Evolutionary conservation across 2,113 vertebrate species (phyloP).

Genomic region (Apodemus sylvaticus): DNA sequence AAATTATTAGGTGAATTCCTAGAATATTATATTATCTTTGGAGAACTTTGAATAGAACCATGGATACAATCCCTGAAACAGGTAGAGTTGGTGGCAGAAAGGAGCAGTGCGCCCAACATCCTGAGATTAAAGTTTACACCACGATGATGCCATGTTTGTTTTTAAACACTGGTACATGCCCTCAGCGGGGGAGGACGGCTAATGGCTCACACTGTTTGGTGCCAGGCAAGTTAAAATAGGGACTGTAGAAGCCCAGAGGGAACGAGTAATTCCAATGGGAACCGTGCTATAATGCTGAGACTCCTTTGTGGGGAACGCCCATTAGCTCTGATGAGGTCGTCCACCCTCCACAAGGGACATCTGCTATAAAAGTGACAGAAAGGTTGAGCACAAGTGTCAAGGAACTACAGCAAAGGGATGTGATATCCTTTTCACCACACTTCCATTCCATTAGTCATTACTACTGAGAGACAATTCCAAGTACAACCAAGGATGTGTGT

Average conservation of each 20-base stretch:
- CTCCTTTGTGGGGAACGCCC: not conserved
- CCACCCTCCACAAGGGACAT: not conserved
- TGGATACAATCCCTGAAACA: not conserved
- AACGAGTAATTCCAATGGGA: not conserved
- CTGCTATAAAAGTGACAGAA: not conserved
- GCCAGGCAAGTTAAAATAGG: constrained; percentile 24
- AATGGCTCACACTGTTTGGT: not conserved
- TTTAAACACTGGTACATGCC: not conserved
- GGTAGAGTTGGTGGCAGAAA: not conserved
- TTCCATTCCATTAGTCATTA: not conserved
- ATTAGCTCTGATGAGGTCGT: not conserved
- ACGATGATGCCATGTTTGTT: not conserved
- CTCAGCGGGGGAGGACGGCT: not conserved
- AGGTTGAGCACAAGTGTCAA: not conserved
- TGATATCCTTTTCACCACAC: not conserved
- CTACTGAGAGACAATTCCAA: not conserved
- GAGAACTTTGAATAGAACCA: not conserved
- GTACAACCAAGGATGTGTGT: not conserved
- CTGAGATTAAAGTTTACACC: not conserved
- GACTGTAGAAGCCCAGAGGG: not conserved
- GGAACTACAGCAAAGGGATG: not conserved
- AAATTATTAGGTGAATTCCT: not conserved
- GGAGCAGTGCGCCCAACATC: not conserved
- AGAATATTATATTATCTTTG: not conserved
- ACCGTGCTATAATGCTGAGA: not conserved